Base-by-base conservation (phyloP, 2,113 vertebrate species). In the Pungitius pungitius region DNA sequence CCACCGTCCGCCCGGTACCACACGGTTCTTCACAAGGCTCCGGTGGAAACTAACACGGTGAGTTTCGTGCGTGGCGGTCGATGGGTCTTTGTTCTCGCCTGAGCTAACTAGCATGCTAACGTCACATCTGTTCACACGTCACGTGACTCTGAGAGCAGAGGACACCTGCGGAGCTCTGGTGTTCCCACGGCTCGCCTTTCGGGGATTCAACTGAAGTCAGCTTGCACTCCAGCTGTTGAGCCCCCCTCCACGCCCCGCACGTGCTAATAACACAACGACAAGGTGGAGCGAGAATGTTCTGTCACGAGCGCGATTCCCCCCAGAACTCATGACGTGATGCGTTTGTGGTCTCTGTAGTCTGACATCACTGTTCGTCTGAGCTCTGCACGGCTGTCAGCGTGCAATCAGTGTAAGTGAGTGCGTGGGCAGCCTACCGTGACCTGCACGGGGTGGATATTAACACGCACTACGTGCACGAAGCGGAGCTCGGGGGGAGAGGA, bases 51-150 rank as follows among this genome's bases (percentile, higher is more conserved):
- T 85, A 57, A 85, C 43, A 68, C 77, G 81, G 87, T 88, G 72
- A 86, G 90, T 85, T 58, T 17, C 6, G 17, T 7, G 56, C 7
- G 62, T 24, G 12, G 58, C 40, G 52, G 52, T 22, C 18, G 6
- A 0, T 1, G 22, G 51, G 22, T 3, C 18, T 8, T 37, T 9
- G 26, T 2, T 1, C 1, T n/a, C 4, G 57, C 10, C 37, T 0
- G 17, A 52, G 80, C 74, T 87, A 87, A 85, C 89, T 85, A 72
- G 33, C 75, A 68, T 49, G 88, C 89, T 93, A 90, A 83, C 84
- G 71, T 15, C 78, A 85, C 87, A 79, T 77, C 83, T 87, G 85
- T 60, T 49, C 9, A 37, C 9, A 37, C 56, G 64, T 7, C 33
- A 35, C 33, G 18, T 30, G 71, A 65, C 13, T 7, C 12, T 49